These are phyloP conservation scores for Hipparchia sbordonii DNA, from an alignment of 2,888 invertebrate genomes.

Conservation along the genomic window DNA sequence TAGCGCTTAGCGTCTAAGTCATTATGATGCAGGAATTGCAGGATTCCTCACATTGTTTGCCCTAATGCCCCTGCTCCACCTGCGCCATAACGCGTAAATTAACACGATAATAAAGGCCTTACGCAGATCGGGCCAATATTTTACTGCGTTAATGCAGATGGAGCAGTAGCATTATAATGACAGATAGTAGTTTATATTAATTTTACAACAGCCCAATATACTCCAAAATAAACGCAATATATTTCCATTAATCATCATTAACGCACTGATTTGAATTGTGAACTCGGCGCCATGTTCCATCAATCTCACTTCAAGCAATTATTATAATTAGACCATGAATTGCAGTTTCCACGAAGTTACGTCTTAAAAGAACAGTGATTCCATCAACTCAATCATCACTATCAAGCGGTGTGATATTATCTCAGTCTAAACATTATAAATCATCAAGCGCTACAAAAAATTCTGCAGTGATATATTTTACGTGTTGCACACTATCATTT, in stretches of 20 bases:
- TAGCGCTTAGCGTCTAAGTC: no score
- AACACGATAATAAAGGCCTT: no score
- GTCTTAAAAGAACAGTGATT: neutral
- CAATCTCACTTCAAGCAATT: constrained; percentile 22
- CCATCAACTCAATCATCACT: neutral
- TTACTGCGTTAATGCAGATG: no score
- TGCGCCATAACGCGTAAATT: no score
- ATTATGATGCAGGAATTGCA: no score
- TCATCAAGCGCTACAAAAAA: constrained; percentile 10
- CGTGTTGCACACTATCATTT: neutral
- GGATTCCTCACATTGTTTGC: no score
- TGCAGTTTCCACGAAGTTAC: constrained; percentile 14
- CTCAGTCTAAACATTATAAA: neutral
- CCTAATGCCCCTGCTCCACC: no score
- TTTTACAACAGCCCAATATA: neutral
- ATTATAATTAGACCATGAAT: constrained; percentile 7
- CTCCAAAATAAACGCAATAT: constrained; percentile 14
- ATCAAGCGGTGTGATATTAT: constrained; percentile 19
- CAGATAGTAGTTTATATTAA: no score
- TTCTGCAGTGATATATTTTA: constrained; percentile 17
- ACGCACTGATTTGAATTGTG: constrained; percentile 8
- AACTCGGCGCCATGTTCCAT: constrained; percentile 15
- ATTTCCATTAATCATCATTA: constrained; percentile 19
- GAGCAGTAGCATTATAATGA: no score
- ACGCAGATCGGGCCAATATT: no score